Conservation (phyloP, 2,797 vertebrate genomes). For the Poliocrania exsul region DNA sequence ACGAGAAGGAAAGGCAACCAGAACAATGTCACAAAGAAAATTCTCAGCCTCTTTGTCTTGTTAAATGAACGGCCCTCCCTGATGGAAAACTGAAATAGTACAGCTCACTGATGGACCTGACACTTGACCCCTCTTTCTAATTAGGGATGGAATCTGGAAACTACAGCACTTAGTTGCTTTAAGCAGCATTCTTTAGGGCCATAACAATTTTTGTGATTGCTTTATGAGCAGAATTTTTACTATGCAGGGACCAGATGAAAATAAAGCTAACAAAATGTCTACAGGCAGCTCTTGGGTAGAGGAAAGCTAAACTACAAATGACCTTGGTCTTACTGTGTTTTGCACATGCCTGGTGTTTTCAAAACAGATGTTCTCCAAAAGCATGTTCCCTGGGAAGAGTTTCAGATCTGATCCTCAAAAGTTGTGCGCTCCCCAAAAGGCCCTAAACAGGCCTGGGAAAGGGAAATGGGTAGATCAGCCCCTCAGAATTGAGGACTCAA, state of each 20-base stretch:
- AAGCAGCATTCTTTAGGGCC: constrained; percentile 44
- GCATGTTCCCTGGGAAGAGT: background rate
- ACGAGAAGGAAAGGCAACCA: background rate
- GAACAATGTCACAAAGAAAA: background rate
- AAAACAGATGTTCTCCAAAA: constrained; percentile 60
- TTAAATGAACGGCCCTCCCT: constrained; percentile 28
- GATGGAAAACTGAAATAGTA: constrained; percentile 51
- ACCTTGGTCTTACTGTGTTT: constrained; percentile 43
- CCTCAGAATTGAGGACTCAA: background rate
- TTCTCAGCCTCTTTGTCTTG: constrained; percentile 34
- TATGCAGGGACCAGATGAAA: constrained; percentile 17
- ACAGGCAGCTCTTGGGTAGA: constrained; percentile 1
- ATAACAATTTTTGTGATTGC: constrained; percentile 25
- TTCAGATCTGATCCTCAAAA: background rate
- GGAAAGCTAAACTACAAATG: constrained; percentile 51
- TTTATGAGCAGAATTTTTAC: constrained; percentile 35
- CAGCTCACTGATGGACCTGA: constrained; percentile 45
- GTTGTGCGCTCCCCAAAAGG: background rate
- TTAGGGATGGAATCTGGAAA: constrained; percentile 55
- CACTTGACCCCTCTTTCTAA: constrained; percentile 59
- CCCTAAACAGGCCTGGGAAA: background rate
- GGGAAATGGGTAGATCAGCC: background rate
- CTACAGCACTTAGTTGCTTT: constrained; percentile 43
- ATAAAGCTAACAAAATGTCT: constrained; percentile 22
- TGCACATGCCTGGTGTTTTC: constrained; percentile 41